Evolutionary conservation across 2,888 invertebrate genomes (phyloP), one percentile per base, ranked within the genome.

Genomic region (Heteromyza rotundicornis): DNA sequence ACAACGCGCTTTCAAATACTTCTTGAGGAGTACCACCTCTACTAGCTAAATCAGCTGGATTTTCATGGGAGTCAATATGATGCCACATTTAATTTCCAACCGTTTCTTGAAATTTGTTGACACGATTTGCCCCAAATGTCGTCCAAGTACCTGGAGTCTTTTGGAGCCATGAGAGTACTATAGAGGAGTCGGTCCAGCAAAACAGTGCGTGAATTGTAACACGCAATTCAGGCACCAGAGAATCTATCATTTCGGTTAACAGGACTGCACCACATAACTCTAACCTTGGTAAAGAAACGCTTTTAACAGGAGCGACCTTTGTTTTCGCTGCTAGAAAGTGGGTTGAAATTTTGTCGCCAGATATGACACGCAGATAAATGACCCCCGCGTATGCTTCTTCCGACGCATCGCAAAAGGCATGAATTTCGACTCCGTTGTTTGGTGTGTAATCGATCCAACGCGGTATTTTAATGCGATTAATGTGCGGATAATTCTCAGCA

Each of bases 401-500:
- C 1, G 65, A 66, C 7, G 62, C 57, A 49, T 66, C 62, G 16
- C 51, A 63, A 36, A 62, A 66, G 0, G 44, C 62, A 16, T 64
- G 63, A 17, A 66, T 3, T 58, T 64, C 54, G 0, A 62, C 17
- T 2, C 1, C 10, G 12, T 17, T 8, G 12, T 35, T 14, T 1
- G 62, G 58, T 12, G 44, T 19, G 10, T 49, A 65, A 10, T 51
- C 51, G 19, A 64, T 17, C 62, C 60, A 66, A 16, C 66, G 51
- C 10, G 56, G 59, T 14, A 62, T 63, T 5, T 16, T 12, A n/a
- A 63, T 62, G 1, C n/a, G n/a, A 14, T 60, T 14, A 12, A 62
- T 52, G 17, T 35, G 10, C 0, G 14, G 1, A 19, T 62, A 58
- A 8, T 50, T 22, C 14, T 7, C 1, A 1, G 61, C 10, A 47